These are phyloP conservation scores for Acrossocheilus fasciatus DNA, from an alignment of 2,797 vertebrate species.

Conservation along the genomic window DNA sequence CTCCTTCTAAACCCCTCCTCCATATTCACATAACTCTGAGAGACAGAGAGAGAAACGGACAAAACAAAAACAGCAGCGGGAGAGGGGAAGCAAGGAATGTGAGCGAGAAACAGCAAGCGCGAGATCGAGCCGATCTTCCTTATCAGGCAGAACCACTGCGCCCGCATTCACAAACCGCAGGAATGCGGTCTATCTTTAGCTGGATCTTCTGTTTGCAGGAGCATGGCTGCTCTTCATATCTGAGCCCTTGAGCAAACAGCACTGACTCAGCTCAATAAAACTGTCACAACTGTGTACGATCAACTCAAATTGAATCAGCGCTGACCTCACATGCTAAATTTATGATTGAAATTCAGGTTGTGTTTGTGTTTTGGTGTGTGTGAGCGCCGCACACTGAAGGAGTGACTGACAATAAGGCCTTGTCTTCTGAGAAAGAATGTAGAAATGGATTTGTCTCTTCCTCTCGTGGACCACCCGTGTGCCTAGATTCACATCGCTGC, in stretches of 20 bases:
- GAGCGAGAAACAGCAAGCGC: constrained; percentile 24
- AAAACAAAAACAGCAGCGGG: constrained; percentile 10
- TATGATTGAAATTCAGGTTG: constrained; percentile 13
- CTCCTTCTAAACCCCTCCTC: constrained; percentile 20
- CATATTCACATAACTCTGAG: constrained; percentile 26
- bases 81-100: constrained; percentile 28
- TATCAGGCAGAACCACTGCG: constrained; percentile 44
- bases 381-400: background rate
- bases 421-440: constrained; percentile 35
- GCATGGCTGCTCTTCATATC: constrained; percentile 39
- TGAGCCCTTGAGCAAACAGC: constrained; percentile 42
- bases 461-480: constrained; percentile 59
- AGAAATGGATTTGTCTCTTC: constrained; percentile 51
- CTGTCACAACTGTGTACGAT: constrained; percentile 47
- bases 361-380: constrained; percentile 11
- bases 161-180: constrained; percentile 42
- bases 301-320: constrained; percentile 32
- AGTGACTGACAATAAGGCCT: constrained; percentile 12
- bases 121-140: constrained; percentile 43
- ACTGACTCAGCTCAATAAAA: constrained; percentile 54
- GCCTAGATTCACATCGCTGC: constrained; percentile 56
- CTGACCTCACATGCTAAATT: constrained; percentile 26
- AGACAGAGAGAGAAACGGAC: background rate
- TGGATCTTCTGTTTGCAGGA: constrained; percentile 49
- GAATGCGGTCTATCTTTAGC: constrained; percentile 49